These are phyloP conservation scores for Bombus haemorrhoidalis DNA, from an alignment of 1,140 invertebrate species.

Conservation along the genomic window DNA sequence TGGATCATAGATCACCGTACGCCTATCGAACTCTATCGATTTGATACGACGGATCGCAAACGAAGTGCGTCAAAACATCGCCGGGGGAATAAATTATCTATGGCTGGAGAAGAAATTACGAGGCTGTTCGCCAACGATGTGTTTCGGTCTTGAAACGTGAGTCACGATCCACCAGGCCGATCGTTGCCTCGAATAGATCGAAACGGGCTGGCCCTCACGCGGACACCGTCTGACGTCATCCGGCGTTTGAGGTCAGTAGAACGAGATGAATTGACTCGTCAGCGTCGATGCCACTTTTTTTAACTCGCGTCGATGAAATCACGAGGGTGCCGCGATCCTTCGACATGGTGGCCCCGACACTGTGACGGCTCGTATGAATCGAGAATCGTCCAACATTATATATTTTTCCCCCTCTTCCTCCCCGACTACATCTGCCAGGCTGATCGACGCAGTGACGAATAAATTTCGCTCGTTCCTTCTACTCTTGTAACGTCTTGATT, in stretches of 20 bases:
- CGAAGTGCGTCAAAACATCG: conserved; percentile 10
- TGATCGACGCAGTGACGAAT: conserved; percentile 28
- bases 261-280: conserved; percentile 77
- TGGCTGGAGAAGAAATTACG: conserved; percentile 14
- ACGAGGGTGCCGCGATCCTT: conserved; percentile 58
- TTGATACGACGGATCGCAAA: background rate
- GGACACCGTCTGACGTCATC: conserved; percentile 57
- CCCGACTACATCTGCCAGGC: conserved; percentile 6
- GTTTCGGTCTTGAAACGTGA: conserved; percentile 44
- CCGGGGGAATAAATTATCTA: conserved; percentile 12
- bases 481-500: conserved; percentile 28
- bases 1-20: conserved; percentile 18
- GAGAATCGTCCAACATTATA: conserved; percentile 27
- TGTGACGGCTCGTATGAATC: conserved; percentile 23
- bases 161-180: conserved; percentile 42
- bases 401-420: background rate
- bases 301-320: conserved; percentile 70
- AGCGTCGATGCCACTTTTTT: conserved; percentile 69
- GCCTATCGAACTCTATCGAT: background rate
- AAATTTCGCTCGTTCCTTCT: conserved; percentile 13
- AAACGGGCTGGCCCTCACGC: conserved; percentile 31
- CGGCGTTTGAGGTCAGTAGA: conserved; percentile 72
- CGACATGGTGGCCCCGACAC: conserved; percentile 53
- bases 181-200: conserved; percentile 53
- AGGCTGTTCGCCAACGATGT: background rate